A percentile compares a stretch with the other conserved stretches of the same genome.
These are phyloP conservation scores for Scolopax bukidnonensis DNA, from an alignment of 2,797 vertebrate species.

Conservation along the genomic window DNA sequence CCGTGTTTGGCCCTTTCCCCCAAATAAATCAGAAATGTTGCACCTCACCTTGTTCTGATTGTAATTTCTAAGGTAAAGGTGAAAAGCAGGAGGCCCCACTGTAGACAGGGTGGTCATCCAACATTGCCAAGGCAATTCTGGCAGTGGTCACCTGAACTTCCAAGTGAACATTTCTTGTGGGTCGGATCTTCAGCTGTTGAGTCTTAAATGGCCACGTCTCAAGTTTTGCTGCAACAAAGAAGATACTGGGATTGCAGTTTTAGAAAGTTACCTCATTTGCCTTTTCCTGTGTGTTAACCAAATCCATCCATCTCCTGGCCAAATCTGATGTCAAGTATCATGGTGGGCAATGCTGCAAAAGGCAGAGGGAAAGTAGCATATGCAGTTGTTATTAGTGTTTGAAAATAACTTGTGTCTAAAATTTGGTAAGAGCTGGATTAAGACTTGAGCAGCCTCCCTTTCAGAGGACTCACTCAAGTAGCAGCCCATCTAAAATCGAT, in stretches of 20 bases:
- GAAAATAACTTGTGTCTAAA: not conserved
- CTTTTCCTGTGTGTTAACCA: not conserved
- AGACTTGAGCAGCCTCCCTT: not conserved
- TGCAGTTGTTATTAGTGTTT: not conserved
- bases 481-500: not conserved
- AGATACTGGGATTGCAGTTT: not conserved
- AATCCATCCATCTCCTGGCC: not conserved
- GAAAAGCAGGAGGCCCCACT: not conserved
- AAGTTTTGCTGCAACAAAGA: not conserved
- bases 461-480: not conserved
- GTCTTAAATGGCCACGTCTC: not conserved
- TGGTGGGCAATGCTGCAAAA: not conserved
- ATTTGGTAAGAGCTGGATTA: not conserved
- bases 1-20: not conserved
- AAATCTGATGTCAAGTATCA: rapidly evolving
- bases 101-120: not conserved
- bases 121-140: not conserved
- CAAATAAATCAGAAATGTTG: not conserved
- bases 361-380: not conserved
- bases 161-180: not conserved
- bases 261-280: not conserved
- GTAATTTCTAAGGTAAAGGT: not conserved
- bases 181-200: not conserved
- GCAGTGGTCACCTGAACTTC: not conserved
- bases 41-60: not conserved